Base-by-base conservation (phyloP, 2,888 invertebrate species). In the Aporophyla nigra region DNA sequence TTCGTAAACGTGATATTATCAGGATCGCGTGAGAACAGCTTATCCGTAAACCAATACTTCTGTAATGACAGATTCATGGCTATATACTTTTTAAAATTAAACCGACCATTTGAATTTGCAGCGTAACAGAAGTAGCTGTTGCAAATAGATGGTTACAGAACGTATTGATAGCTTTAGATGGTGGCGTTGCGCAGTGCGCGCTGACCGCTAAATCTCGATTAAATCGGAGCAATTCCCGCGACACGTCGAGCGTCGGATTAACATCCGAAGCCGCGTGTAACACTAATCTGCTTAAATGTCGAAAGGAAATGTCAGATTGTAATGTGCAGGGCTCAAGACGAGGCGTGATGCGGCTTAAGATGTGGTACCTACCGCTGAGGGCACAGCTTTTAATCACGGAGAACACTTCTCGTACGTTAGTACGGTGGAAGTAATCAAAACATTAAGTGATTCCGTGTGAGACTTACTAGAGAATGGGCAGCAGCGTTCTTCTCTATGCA, bases 271-370 rank as follows among this genome's bases (percentile, higher is more conserved):
- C 93, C 92, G 93, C 94, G 92, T 93, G 95, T 94, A 96, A 94
- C 95, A 94, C 94, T 96, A 96, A 96, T 96, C 96, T 96, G 94
- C 95, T 96, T 95, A 94, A 95, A 96, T 95, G 96, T 96, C 96
- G 95, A 95, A 94, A 96, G 97, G 96, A 97, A 96, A 97, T 94
- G 97, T 97, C 97, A 95, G 97, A 96, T 97, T 95, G 96, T 95
- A 95, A 95, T 93, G 93, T 94, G 93, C 94, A 95, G 95, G 93
- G 94, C 93, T 90, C 91, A 86, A 92, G 92, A 90, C 91, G 90
- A 89, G 82, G 91, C 91, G 91, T 94, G 95, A 94, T 93, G 94
- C 90, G 94, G 95, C 94, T 96, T 95, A 95, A 91, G 86, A 84
- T 91, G 90, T 84, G 88, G 88, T 91, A 93, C 94, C 93, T 92